Percentiles rank a stretch among this genome's conserved stretches.
Evolutionary conservation across 2,113 vertebrate genomes (phyloP).

Genomic region (Anas platyrhynchos): DNA sequence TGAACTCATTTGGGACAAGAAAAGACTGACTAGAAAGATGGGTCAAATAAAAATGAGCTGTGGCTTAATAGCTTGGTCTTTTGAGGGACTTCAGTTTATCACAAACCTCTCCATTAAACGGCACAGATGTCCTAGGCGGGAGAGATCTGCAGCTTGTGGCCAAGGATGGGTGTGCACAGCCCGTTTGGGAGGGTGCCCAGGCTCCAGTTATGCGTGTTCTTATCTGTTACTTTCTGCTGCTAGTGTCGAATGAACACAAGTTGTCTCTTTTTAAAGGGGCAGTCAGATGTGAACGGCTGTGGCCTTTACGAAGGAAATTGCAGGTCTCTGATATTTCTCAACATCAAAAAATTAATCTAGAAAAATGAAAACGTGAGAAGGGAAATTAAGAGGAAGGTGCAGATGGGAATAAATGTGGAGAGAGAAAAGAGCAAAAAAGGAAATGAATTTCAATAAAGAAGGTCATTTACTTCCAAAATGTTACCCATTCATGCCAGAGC

Average conservation of each 20-base stretch:
- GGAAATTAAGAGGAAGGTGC: background rate
- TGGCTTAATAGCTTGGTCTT: background rate
- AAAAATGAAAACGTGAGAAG: background rate
- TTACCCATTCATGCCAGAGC: background rate
- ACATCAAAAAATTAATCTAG: background rate
- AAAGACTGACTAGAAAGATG: background rate
- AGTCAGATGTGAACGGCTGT: background rate
- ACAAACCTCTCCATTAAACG: background rate
- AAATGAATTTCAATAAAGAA: background rate
- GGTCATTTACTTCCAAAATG: background rate
- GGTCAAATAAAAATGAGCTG: background rate
- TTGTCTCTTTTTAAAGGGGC: background rate
- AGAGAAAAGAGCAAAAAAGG: background rate
- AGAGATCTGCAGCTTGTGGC: background rate
- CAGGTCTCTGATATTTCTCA: background rate
- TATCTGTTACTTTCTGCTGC: constrained; percentile 27
- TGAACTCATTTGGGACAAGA: background rate
- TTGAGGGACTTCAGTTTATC: background rate
- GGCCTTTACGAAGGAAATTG: background rate
- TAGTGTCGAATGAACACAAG: background rate
- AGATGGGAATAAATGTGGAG: background rate
- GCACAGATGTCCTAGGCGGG: background rate
- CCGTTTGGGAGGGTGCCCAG: background rate
- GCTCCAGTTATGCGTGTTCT: background rate
- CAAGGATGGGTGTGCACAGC: background rate